Base-by-base conservation (phyloP, 2,113 vertebrate species). In the Barbus barbus region DNA sequence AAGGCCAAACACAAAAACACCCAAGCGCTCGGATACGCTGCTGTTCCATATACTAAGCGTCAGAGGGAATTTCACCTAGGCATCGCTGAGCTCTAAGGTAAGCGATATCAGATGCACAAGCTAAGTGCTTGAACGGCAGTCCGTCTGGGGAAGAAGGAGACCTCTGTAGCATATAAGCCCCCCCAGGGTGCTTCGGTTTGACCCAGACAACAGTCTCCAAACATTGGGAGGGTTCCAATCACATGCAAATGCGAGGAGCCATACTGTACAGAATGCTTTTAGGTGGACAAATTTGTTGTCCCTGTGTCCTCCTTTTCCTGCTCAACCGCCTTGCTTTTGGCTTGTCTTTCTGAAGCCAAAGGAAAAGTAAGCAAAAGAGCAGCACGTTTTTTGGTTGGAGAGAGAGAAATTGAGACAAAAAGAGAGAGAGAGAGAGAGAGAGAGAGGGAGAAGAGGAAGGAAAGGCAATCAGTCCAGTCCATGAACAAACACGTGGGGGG, bases 391-490 rank as follows among this genome's bases (percentile, higher is more conserved):
- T 92, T 92, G 92, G 89, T 90, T 90, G 92, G 84, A 91, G 88
- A 90, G 89, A 92, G 36, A 91, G 90, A 92, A 92, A 93, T 91
- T 93, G 92, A 71, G 56, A 69, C 12, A 53, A 22, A 71, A 63
- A 31, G 20, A 71, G 13, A 51, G 36, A 36, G 36, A 41, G 48
- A 56, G 38, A 41, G 38, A 41, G 48, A 22, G 18, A 22, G 69
- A 74, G 48, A 78, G 75, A 69, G 83, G 9, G 84, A 85, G 60
- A 92, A 90, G 91, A 93, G 94, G 94, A 94, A 95, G 94, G 94
- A 94, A 94, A 94, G 93, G 92, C 94, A 95, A 95, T 95, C 94
- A 93, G 90, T 90, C 91, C 89, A 94, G 92, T 71, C 91, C 81
- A 58, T 92, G 92, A 94, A 92, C 93, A 94, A 94, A 93, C 92